Evolutionary conservation across 1,140 invertebrate genomes (phyloP), one percentile per base, ranked within the genome.

Genomic region (Neelides sp.): DNA sequence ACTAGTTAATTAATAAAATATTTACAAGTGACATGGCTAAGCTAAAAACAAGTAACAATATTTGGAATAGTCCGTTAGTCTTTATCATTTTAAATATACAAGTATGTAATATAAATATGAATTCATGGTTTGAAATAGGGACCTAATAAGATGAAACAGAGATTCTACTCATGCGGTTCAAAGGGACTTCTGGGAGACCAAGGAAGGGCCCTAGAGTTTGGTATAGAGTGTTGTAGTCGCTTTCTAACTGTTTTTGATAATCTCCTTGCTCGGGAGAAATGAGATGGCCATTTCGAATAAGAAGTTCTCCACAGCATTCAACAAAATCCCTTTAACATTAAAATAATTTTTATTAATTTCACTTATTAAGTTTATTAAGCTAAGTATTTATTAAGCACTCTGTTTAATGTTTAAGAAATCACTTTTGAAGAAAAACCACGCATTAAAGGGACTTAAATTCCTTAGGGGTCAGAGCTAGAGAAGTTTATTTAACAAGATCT

Each of bases 151-250:
- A 61, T 44, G 52, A 57, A 42, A 57, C 52, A 27, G 59, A 61
- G 20, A 55, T 55, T 42, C 59, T 30, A 41, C 59, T 61, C 59
- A 61, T 61, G 49, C 59, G 43, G 53, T 57, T 57, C 44, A 61
- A 47, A 36, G 43, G 51, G 30, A 36, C 22, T 48, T 61, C 59
- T 2, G 55, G 55, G 28, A 61, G 36, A 27, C 52, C 55, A 17
- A 60, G 35, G 19, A 43, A 42, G 19, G 51, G 49, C 40, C 43
- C 49, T 10, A 61, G 44, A 0, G 53, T 50, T 52, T 51, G 40
- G 52, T 53, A 61, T 13, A 61, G 30, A 17, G 45, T 26, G 2
- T 28, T 40, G 28, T 57, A 61, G 26, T 61, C 59, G 0, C 41
- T 24, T 35, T 61, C 55, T 23, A 61, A 23, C 30, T 61, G 55